Conservation (phyloP, 2,113 vertebrate genomes). For the Aldabrachelys gigantea region DNA sequence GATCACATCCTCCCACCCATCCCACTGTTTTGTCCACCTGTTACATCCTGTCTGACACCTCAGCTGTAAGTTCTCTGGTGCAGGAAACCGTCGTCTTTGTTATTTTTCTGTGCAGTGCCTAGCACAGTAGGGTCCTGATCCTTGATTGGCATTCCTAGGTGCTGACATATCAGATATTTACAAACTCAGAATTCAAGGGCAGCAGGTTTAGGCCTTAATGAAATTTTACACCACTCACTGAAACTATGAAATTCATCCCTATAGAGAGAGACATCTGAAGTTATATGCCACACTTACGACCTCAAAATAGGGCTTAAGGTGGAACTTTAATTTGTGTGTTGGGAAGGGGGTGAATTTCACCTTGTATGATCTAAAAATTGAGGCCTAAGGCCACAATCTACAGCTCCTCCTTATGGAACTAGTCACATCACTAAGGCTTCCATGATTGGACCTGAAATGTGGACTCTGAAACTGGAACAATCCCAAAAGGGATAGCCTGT, state of each 20-base stretch:
- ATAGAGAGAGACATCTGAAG: not conserved
- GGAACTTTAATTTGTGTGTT: fast-evolving
- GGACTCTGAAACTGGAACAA: not conserved
- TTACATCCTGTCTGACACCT: not conserved
- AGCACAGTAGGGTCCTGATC: not conserved
- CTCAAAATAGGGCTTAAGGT: fast-evolving
- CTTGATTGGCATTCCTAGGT: not conserved
- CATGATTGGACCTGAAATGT: not conserved
- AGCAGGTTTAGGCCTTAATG: not conserved
- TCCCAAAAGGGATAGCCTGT: not conserved
- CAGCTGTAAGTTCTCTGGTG: fast-evolving
- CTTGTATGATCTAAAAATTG: fast-evolving
- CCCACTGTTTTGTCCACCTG: not conserved
- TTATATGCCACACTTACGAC: fast-evolving
- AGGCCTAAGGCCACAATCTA: fast-evolving
- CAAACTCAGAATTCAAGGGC: not conserved
- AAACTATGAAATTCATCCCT: fast-evolving
- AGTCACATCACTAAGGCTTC: fast-evolving
- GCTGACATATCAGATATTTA: fast-evolving
- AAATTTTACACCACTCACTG: not conserved
- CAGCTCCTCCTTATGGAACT: fast-evolving
- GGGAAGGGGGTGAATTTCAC: not conserved
- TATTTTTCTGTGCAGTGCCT: not conserved
- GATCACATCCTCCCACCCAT: not conserved
- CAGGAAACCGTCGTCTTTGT: not conserved